phyloP scores from a whole-genome alignment of 2,113 vertebrate genomes.

The Tachycineta bicolor region DNA sequence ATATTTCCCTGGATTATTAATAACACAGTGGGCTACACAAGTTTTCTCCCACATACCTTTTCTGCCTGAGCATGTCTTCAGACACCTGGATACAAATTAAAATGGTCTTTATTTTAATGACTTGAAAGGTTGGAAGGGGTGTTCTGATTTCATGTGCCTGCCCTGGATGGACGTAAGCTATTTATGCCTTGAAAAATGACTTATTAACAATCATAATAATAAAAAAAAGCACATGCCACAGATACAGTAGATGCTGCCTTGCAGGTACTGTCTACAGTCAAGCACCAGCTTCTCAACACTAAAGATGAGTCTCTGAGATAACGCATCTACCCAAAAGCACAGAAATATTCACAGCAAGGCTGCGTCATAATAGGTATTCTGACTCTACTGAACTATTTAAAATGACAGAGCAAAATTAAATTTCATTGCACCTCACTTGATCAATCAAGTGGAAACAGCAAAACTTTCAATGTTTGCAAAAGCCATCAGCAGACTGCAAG shows the following conservation, averaged over 20 bases:
- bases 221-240: not conserved
- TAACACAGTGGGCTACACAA: not conserved
- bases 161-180: not conserved
- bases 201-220: not conserved
- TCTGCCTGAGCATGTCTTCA: not conserved
- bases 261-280: not conserved
- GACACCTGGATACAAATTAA: not conserved
- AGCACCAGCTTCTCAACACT: not conserved
- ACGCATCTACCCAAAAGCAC: not conserved
- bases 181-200: not conserved
- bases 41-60: not conserved
- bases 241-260: not conserved
- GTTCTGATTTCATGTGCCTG: not conserved
- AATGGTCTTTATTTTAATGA: not conserved
- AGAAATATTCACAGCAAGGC: not conserved
- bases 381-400: not conserved
- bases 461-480: slow-evolving; percentile 14
- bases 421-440: slow-evolving; percentile 34
- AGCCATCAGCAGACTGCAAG: not conserved
- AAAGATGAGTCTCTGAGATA: not conserved
- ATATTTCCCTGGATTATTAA: not conserved
- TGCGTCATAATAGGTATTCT: not conserved
- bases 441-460: slow-evolving; percentile 48
- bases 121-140: not conserved
- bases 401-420: slow-evolving; percentile 22